phyloP scores from a whole-genome alignment of 2,797 vertebrate genomes.

The Hypotaenidia philippensis region DNA sequence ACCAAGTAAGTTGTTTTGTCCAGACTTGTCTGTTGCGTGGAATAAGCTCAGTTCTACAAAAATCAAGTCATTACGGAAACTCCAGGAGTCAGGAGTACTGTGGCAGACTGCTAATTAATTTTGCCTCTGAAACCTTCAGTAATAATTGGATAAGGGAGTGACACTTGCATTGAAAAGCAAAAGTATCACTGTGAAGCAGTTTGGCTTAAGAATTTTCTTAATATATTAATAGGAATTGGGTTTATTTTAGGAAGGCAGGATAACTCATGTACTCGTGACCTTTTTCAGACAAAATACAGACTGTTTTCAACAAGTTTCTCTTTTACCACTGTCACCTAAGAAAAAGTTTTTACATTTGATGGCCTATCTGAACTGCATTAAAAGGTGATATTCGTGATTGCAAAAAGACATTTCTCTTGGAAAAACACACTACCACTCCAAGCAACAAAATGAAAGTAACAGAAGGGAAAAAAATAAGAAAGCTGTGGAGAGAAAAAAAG shows the following conservation, averaged over 20 bases:
- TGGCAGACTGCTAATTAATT: conserved; percentile 81
- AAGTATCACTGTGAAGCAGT: not conserved
- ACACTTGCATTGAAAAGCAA: conserved; percentile 53
- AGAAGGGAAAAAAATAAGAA: not conserved
- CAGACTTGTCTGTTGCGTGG: conserved; percentile 73
- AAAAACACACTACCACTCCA: conserved; percentile 32
- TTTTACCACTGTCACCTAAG: not conserved
- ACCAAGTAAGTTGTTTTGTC: conserved; percentile 66
- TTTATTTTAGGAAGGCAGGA: not conserved
- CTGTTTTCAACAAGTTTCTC: conserved; percentile 23
- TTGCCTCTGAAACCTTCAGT: conserved; percentile 72
- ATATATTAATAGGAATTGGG: not conserved
- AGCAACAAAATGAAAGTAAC: conserved; percentile 14
- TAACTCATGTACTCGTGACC: not conserved
- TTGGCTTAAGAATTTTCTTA: conserved; percentile 44
- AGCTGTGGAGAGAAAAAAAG: not conserved
- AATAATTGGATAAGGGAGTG: conserved; percentile 68
- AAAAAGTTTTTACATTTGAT: conserved; percentile 4
- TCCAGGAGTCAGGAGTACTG: conserved; percentile 68
- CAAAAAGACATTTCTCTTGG: conserved; percentile 46
- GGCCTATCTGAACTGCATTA: conserved; percentile 37
- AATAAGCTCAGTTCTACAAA: conserved; percentile 68
- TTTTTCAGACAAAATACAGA: conserved; percentile 44
- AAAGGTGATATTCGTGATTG: conserved; percentile 53
- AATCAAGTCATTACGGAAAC: conserved; percentile 76